phyloP scores from a whole-genome alignment of 1,140 invertebrate species.

The Zophobas atratus region DNA sequence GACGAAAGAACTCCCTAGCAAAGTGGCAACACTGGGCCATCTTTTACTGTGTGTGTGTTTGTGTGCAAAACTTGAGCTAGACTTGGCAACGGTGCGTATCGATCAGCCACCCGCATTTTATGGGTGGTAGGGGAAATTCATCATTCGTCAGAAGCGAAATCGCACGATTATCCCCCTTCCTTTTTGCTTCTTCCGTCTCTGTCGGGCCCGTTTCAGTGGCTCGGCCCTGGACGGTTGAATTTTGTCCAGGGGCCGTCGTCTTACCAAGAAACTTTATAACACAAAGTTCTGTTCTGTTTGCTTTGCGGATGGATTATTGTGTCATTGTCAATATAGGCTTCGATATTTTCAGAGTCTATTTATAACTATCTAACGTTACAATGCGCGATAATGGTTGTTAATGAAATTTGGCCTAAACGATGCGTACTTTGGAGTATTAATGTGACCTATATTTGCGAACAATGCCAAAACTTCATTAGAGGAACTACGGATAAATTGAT shows the following conservation, averaged over 20 bases:
- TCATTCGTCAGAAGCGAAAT: constrained; percentile 54
- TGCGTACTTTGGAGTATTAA: background rate
- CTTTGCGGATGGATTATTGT: constrained; percentile 14
- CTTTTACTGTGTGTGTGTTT: background rate
- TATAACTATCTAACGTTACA: background rate
- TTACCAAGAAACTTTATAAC: constrained; percentile 16
- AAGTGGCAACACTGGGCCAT: constrained; percentile 1
- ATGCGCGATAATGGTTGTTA: background rate
- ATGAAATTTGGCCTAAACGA: background rate
- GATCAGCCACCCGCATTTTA: constrained; percentile 46
- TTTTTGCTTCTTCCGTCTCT: constrained; percentile 24
- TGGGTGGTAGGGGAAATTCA: constrained; percentile 52
- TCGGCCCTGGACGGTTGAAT: constrained; percentile 16
- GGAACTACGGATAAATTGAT: constrained; percentile 4
- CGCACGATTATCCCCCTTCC: constrained; percentile 50
- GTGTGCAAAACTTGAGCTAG: constrained; percentile 35
- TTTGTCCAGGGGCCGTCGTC: constrained; percentile 25
- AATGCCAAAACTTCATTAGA: constrained; percentile 1
- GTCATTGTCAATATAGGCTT: constrained; percentile 1
- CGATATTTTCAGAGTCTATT: background rate
- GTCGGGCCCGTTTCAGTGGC: constrained; percentile 14
- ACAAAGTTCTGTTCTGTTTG: constrained; percentile 2
- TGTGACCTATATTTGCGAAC: constrained; percentile 1
- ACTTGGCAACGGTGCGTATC: constrained; percentile 30
- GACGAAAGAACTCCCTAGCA: constrained; percentile 9